phyloP scores from a whole-genome alignment of 2,888 invertebrate genomes.

The Heterodera filipjevi region DNA sequence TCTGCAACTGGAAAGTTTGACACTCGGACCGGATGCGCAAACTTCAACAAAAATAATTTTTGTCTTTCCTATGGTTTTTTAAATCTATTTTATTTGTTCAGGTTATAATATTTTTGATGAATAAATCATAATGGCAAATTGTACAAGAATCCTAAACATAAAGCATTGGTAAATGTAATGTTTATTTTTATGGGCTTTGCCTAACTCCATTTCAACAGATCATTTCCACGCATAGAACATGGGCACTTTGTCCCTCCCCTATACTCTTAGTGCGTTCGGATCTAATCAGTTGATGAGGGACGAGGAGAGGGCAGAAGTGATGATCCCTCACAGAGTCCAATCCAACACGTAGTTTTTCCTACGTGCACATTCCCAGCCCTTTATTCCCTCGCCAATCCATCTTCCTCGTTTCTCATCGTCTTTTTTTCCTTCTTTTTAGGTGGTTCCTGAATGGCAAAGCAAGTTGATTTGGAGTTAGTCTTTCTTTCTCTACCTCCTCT shows the following conservation, averaged over 20 bases:
- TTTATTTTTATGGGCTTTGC: not conserved
- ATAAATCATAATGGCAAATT: too few species aligned
- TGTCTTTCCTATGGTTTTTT: too few species aligned
- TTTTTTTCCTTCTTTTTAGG: not conserved
- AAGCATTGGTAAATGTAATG: too few species aligned
- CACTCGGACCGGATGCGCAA: too few species aligned
- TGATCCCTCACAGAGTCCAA: not conserved
- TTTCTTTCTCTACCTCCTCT: not conserved
- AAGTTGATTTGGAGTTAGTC: not conserved
- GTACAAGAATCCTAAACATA: too few species aligned
- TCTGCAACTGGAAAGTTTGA: too few species aligned
- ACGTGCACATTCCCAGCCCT: not conserved
- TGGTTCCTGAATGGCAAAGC: not conserved
- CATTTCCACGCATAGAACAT: not conserved
- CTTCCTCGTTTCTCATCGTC: not conserved
- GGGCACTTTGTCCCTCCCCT: not conserved
- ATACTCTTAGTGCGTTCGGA: not conserved
- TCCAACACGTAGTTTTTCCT: not conserved
- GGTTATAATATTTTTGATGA: too few species aligned
- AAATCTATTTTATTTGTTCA: too few species aligned
- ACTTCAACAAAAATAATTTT: too few species aligned
- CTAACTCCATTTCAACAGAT: not conserved
- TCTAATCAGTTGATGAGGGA: not conserved
- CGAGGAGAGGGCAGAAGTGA: not conserved
- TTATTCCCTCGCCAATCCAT: not conserved